A percentile compares a stretch with the other conserved stretches of the same genome.
These are phyloP conservation scores for Azorinus chamasolen DNA, from an alignment of 2,888 invertebrate genomes.

Conservation along the genomic window DNA sequence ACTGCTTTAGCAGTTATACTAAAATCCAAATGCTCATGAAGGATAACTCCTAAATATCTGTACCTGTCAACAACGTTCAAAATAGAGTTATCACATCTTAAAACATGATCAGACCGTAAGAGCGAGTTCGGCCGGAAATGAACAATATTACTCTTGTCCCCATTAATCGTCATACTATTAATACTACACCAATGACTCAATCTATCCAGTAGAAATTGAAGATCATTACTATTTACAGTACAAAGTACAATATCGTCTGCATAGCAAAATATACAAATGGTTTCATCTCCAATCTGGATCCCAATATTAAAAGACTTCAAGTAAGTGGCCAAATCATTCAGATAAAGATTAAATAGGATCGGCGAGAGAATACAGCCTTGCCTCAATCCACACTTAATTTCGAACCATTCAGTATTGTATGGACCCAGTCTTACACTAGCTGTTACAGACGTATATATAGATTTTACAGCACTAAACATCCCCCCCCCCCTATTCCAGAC, in stretches of 20 bases:
- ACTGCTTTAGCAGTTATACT: slow-evolving; percentile 21
- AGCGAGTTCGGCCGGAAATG: slow-evolving; percentile 26
- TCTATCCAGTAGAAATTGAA: slow-evolving; percentile 27
- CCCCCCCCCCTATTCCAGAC: slow-evolving; percentile 11
- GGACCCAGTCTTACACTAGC: slow-evolving; percentile 25
- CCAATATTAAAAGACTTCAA: slow-evolving; percentile 10
- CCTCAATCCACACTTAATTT: slow-evolving; percentile 10
- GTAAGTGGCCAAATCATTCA: slow-evolving; percentile 18
- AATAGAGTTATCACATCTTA: slow-evolving; percentile 31
- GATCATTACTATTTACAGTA: slow-evolving; percentile 30
- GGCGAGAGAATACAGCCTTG: slow-evolving; percentile 24
- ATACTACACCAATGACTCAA: slow-evolving; percentile 33
- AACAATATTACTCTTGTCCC: slow-evolving; percentile 25
- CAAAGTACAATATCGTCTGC: slow-evolving; percentile 34
- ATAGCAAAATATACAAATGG: slow-evolving; percentile 23
- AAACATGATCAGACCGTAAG: background rate
- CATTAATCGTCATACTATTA: slow-evolving; percentile 23
- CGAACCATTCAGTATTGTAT: slow-evolving; percentile 25
- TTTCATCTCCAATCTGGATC: slow-evolving; percentile 13
- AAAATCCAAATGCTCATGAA: slow-evolving; percentile 27
- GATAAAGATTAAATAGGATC: slow-evolving; percentile 21
- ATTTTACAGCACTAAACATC: slow-evolving; percentile 24
- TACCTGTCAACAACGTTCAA: slow-evolving; percentile 25
- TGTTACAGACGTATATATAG: slow-evolving; percentile 20
- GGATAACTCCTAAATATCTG: slow-evolving; percentile 25